Conservation (phyloP, 2,113 vertebrate species). For the Microcebus tavaratra region DNA sequence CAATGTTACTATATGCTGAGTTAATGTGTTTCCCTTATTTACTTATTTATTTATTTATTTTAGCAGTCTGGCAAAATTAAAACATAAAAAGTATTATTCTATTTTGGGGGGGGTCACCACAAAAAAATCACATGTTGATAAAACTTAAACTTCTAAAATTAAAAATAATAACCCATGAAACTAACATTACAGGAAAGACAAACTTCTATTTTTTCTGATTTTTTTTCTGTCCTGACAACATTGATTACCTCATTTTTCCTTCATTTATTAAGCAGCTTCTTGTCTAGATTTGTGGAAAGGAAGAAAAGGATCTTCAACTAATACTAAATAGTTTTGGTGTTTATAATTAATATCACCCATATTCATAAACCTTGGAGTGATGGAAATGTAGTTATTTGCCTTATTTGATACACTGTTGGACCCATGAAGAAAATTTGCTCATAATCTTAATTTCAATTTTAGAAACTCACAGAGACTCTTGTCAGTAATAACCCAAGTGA, state of each 20-base stretch:
- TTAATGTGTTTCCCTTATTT: background rate
- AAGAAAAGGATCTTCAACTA: background rate
- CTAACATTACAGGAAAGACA: background rate
- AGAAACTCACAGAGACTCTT: background rate
- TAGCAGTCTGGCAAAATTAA: background rate
- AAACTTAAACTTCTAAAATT: slow-evolving; percentile 15
- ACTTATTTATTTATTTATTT: no score
- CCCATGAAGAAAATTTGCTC: background rate
- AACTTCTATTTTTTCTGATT: background rate
- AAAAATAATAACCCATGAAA: background rate
- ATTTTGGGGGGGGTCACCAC: background rate
- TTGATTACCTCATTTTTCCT: background rate
- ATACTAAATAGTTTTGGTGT: background rate
- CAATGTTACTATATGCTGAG: background rate
- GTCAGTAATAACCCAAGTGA: background rate
- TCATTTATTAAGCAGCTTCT: background rate
- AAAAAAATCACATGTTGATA: background rate
- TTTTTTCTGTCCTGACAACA: background rate
- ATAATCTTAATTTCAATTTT: background rate
- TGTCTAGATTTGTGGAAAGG: background rate
- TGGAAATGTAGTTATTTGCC: background rate
- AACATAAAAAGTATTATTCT: background rate
- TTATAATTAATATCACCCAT: background rate
- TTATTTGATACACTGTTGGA: background rate
- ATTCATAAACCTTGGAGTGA: background rate